phyloP scores from a whole-genome alignment of 2,888 invertebrate species.

The Pristionchus entomophagus region DNA sequence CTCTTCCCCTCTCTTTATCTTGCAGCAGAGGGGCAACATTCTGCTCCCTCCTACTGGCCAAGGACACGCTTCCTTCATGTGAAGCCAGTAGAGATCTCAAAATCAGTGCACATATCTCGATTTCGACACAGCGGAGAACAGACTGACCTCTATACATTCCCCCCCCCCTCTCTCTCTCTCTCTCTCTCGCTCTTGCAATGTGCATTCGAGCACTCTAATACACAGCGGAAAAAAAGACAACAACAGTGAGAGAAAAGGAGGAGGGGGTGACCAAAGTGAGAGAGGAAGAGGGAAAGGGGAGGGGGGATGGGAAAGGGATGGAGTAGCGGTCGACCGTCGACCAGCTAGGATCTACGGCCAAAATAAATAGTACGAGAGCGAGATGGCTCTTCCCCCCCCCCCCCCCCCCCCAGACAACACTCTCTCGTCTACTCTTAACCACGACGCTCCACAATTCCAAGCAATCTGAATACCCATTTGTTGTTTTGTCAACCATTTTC shows the following conservation, averaged over 20 bases:
- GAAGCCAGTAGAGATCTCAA: neutral
- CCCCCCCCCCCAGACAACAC: neutral
- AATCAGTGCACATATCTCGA: neutral
- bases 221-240: neutral
- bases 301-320: neutral
- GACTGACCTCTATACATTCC: neutral
- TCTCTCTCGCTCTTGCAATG: neutral
- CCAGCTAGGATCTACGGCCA: neutral
- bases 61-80: neutral
- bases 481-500: too few relatives aligned
- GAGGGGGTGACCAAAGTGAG: neutral
- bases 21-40: neutral
- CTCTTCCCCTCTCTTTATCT: constrained; percentile 17
- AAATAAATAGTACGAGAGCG: constrained; percentile 11
- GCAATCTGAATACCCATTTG: too few relatives aligned
- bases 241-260: constrained; percentile 22
- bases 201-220: neutral
- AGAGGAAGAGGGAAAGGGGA: neutral
- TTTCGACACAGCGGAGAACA: neutral
- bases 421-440: neutral
- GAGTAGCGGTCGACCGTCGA: neutral
- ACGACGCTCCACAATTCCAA: neutral
- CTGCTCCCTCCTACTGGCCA: neutral
- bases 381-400: neutral
- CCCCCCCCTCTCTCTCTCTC: too few relatives aligned